Evolutionary conservation across 2,113 vertebrate species (phyloP).

Genomic region (Heliornis fulica): DNA sequence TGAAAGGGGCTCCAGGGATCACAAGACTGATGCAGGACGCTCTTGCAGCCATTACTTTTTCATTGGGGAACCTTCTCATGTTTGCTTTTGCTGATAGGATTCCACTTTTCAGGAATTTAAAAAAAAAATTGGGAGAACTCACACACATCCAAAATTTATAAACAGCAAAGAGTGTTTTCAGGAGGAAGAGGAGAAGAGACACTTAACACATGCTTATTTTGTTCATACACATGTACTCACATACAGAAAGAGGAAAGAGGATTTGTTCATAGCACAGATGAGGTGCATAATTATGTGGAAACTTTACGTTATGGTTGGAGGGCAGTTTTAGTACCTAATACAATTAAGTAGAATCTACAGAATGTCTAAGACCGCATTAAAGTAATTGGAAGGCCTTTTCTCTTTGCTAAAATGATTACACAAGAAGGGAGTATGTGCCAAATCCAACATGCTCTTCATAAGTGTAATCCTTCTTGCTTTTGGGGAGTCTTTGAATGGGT

Average conservation of each 20-base stretch:
- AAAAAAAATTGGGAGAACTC: neutral
- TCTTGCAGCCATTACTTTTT: neutral
- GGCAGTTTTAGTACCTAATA: neutral
- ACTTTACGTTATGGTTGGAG: neutral
- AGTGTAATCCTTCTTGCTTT: neutral
- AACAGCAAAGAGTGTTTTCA: neutral
- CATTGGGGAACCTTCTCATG: neutral
- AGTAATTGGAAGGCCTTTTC: neutral
- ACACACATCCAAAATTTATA: neutral
- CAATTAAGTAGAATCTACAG: neutral
- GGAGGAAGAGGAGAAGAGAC: neutral
- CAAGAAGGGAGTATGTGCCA: neutral
- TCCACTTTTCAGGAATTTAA: neutral
- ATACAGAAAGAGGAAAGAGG: neutral
- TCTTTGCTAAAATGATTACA: neutral
- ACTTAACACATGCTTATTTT: neutral
- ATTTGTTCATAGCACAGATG: neutral
- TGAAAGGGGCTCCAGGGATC: neutral
- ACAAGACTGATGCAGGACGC: neutral
- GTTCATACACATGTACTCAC: neutral
- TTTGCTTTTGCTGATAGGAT: neutral
- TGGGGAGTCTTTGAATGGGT: neutral
- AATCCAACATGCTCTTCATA: neutral
- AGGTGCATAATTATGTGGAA: neutral
- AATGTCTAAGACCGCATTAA: neutral